Conservation (phyloP, 2,797 vertebrate genomes). For the Ctenochaetus hawaiiensis region DNA sequence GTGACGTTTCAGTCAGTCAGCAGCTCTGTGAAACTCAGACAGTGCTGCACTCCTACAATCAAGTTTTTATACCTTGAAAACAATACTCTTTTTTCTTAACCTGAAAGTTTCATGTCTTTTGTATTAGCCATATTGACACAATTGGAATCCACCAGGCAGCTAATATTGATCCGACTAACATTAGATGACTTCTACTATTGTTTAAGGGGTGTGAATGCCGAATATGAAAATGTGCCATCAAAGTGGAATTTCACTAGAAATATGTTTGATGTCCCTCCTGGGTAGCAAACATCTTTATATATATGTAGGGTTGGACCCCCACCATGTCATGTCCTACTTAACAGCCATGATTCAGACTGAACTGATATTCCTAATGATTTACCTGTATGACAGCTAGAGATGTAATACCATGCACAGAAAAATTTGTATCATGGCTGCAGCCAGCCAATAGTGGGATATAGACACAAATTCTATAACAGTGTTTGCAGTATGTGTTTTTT, state of each 20-base stretch:
- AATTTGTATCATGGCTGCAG: slow-evolving; percentile 42
- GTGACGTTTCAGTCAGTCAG: slow-evolving; percentile 6
- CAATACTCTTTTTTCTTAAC: background rate
- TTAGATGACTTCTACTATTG: slow-evolving; percentile 32
- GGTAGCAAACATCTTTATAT: slow-evolving; percentile 17
- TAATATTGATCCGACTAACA: slow-evolving; percentile 42
- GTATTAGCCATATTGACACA: slow-evolving; percentile 22
- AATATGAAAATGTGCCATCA: slow-evolving; percentile 30
- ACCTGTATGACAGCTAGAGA: slow-evolving; percentile 32
- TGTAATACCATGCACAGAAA: slow-evolving; percentile 30
- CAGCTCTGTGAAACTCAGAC: background rate
- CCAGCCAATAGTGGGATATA: slow-evolving; percentile 34
- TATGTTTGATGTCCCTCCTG: slow-evolving; percentile 20
- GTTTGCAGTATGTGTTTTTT: slow-evolving; percentile 52
- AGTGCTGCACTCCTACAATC: background rate
- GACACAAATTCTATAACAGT: slow-evolving; percentile 33
- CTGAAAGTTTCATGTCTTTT: slow-evolving; percentile 6
- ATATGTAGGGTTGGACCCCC: background rate
- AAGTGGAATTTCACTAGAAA: slow-evolving; percentile 28
- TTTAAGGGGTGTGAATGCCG: slow-evolving; percentile 20
- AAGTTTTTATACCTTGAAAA: slow-evolving; percentile 15
- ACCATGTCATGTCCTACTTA: slow-evolving; percentile 4
- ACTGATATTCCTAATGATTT: slow-evolving; percentile 27
- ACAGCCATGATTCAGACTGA: slow-evolving; percentile 26
- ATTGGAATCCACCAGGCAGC: slow-evolving; percentile 54